Evolutionary conservation across 2,888 invertebrate species (phyloP).

Genomic region (Neria commutata): DNA sequence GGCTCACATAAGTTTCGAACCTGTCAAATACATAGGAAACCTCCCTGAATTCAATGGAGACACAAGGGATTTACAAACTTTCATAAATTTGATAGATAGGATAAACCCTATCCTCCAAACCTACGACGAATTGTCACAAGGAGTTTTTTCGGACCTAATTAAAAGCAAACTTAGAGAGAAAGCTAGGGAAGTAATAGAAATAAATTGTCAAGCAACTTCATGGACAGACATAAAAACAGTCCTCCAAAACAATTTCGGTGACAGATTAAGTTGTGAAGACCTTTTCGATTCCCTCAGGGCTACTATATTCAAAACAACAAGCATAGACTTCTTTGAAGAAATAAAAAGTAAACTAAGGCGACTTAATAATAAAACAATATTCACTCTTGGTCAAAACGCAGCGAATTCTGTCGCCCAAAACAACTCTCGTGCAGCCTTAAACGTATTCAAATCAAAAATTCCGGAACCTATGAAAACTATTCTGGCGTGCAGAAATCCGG

Average conservation of each 20-base stretch:
- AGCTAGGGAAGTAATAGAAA: constrained; percentile 29
- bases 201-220: constrained; percentile 27
- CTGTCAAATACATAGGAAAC: no score
- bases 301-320: constrained; percentile 23
- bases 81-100: constrained; percentile 24
- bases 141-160: constrained; percentile 27
- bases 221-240: constrained; percentile 28
- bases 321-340: constrained; percentile 27
- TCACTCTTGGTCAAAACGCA: constrained; percentile 14
- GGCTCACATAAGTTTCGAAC: no score
- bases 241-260: constrained; percentile 29
- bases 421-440: constrained; percentile 30
- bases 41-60: no score
- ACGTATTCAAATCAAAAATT: no score
- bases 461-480: constrained; percentile 31
- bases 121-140: constrained; percentile 27
- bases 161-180: no score
- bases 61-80: no score
- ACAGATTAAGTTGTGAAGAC: constrained; percentile 23
- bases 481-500: constrained; percentile 26
- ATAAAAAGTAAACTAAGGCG: constrained; percentile 23
- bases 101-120: constrained; percentile 19
- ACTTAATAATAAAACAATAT: constrained; percentile 25
- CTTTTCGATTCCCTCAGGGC: constrained; percentile 24
- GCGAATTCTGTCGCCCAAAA: constrained; percentile 19